Conservation (phyloP, 2,888 invertebrate genomes). For the Sinohyriopsis cumingii region DNA sequence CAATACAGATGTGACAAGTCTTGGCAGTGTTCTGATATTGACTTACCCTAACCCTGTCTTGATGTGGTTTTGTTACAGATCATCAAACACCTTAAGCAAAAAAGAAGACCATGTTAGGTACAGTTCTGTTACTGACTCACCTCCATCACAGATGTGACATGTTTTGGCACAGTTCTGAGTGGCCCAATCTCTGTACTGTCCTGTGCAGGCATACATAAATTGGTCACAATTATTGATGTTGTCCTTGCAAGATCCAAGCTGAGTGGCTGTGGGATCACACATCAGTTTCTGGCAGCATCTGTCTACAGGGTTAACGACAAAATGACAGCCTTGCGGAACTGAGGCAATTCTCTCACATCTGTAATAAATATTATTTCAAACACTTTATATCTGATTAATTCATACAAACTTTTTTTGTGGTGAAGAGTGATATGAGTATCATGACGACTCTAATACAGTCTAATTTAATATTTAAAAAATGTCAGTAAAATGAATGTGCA, state of each 20-base stretch:
- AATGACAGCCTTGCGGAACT: conserved; percentile 44
- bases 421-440: too few relatives aligned
- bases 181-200: conserved; percentile 44
- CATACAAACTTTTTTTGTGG: too few relatives aligned
- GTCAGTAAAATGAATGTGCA: too few relatives aligned
- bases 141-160: conserved; percentile 37
- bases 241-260: conserved; percentile 31
- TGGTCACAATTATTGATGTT: conserved; percentile 31
- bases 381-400: too few relatives aligned
- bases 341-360: conserved; percentile 53
- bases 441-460: too few relatives aligned
- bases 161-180: conserved; percentile 42
- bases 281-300: conserved; percentile 49
- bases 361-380: not conserved
- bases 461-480: too few relatives aligned
- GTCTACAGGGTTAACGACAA: conserved; percentile 45
- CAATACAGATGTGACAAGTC: conserved; percentile 2
- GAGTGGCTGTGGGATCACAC: conserved; percentile 41
- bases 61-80: too few relatives aligned
- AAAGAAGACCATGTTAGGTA: too few relatives aligned
- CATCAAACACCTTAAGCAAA: too few relatives aligned
- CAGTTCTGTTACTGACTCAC: conserved; percentile 5
- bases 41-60: too few relatives aligned
- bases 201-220: conserved; percentile 36
- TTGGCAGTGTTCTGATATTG: too few relatives aligned